phyloP scores from a whole-genome alignment of 1,140 invertebrate species.

The Megathymus violae region DNA sequence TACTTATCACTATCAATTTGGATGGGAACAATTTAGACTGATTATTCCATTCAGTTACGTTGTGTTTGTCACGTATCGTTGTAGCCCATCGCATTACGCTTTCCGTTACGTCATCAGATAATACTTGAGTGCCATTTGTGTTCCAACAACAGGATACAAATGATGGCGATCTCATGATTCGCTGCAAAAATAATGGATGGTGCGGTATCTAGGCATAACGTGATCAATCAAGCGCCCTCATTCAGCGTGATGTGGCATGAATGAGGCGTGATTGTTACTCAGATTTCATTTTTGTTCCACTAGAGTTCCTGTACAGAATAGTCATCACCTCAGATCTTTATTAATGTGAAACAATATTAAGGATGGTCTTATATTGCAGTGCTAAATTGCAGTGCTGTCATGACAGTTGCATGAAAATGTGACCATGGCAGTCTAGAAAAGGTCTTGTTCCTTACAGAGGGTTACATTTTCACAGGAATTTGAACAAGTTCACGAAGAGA shows the following conservation, averaged over 20 bases:
- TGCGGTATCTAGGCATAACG: conserved; percentile 24
- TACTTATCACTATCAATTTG: neutral
- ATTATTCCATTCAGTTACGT: too few relatives aligned
- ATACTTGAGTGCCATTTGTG: conserved; percentile 29
- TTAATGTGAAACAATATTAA: too few relatives aligned
- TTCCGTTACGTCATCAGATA: conserved; percentile 32
- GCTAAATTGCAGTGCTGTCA: too few relatives aligned
- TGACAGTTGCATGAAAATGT: too few relatives aligned
- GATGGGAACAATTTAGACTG: neutral
- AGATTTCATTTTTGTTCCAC: neutral
- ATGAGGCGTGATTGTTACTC: conserved; percentile 14
- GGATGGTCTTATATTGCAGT: too few relatives aligned
- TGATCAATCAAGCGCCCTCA: conserved; percentile 43
- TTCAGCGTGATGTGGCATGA: conserved; percentile 20
- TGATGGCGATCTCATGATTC: conserved; percentile 45
- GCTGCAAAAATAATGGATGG: conserved; percentile 41
- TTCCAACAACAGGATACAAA: conserved; percentile 43
- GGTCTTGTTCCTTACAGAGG: too few relatives aligned
- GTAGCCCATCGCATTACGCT: conserved; percentile 8
- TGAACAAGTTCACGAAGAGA: too few relatives aligned
- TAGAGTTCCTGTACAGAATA: too few relatives aligned
- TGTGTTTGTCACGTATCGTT: conserved; percentile 16
- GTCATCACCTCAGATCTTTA: too few relatives aligned
- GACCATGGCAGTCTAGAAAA: too few relatives aligned
- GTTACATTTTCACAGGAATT: too few relatives aligned